Conservation (phyloP, 2,888 invertebrate genomes). For the Dryobotodes eremita region DNA sequence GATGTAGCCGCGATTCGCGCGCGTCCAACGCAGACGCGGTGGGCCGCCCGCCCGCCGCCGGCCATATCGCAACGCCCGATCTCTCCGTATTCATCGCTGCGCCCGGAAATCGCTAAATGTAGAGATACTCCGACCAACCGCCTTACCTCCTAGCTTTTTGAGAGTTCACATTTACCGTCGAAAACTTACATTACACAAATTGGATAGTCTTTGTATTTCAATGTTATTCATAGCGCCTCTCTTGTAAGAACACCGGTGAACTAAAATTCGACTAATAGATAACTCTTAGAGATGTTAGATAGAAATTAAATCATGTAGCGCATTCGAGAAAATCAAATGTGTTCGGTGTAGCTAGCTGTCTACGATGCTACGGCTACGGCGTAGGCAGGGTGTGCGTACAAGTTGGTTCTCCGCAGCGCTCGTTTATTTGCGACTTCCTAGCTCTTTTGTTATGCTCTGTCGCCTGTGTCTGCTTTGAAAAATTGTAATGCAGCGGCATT, state of each 20-base stretch:
- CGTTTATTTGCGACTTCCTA: slow-evolving; percentile 89
- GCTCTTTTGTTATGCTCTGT: slow-evolving; percentile 89
- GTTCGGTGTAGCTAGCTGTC: slow-evolving; percentile 51
- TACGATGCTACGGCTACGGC: slow-evolving; percentile 68
- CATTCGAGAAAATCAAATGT: slow-evolving; percentile 31
- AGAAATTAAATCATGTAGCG: slow-evolving; percentile 41
- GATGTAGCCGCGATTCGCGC: slow-evolving; percentile 75
- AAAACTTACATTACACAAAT: slow-evolving; percentile 89
- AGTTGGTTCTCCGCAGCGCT: slow-evolving; percentile 84
- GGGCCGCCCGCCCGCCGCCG: slow-evolving; percentile 70
- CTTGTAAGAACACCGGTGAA: slow-evolving; percentile 64
- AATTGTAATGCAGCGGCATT: slow-evolving; percentile 89
- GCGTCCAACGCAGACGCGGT: slow-evolving; percentile 68
- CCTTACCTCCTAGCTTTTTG: slow-evolving; percentile 84
- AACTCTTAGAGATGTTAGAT: slow-evolving; percentile 39
- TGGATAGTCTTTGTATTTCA: slow-evolving; percentile 83
- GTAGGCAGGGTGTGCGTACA: slow-evolving; percentile 76
- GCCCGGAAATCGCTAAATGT: slow-evolving; percentile 85
- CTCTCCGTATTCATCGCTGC: slow-evolving; percentile 86
- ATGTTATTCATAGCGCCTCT: slow-evolving; percentile 71
- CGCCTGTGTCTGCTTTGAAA: slow-evolving; percentile 89
- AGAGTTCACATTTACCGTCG: slow-evolving; percentile 80
- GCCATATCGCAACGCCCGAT: slow-evolving; percentile 85
- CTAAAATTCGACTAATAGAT: slow-evolving; percentile 56
- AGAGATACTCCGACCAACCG: slow-evolving; percentile 81